These are phyloP conservation scores for Pycnomerus fuliginosus DNA, from an alignment of 2,888 invertebrate genomes.

Conservation along the genomic window DNA sequence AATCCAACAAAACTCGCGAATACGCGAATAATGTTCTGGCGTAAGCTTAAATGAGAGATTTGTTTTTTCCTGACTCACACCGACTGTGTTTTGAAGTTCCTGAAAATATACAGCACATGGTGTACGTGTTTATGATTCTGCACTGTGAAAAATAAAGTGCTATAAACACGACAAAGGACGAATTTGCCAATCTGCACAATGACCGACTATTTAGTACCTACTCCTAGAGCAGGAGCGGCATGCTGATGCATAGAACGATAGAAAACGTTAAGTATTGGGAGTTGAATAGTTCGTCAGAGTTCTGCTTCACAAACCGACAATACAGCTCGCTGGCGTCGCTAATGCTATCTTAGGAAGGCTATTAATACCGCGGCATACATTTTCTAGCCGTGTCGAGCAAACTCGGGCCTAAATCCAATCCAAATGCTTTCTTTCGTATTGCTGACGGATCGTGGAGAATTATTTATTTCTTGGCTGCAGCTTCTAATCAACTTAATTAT, in stretches of 20 bases:
- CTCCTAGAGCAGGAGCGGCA: too few species aligned
- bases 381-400: constrained; percentile 33
- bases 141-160: constrained; percentile 4
- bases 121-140: constrained; percentile 18
- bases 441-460: constrained; percentile 29
- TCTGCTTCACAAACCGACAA: constrained; percentile 18
- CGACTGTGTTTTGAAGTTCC: constrained; percentile 18
- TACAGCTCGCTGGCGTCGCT: constrained; percentile 28
- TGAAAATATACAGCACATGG: constrained; percentile 18
- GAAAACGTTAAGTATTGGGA: constrained; percentile 15
- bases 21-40: constrained; percentile 5
- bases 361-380: constrained; percentile 37
- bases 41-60: constrained; percentile 17
- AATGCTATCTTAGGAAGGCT: constrained; percentile 34
- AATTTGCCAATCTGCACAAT: constrained; percentile 4
- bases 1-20: constrained; percentile 19
- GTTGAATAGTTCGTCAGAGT: constrained; percentile 21
- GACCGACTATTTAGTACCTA: too few species aligned
- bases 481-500: constrained; percentile 25
- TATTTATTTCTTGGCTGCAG: constrained; percentile 29
- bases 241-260: too few species aligned
- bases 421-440: constrained; percentile 31
- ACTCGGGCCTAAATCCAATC: constrained; percentile 35
- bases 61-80: constrained; percentile 22
- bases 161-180: constrained; percentile 10